Evolutionary conservation across 2,113 vertebrate genomes (phyloP).

Genomic region (Jaculus jaculus): DNA sequence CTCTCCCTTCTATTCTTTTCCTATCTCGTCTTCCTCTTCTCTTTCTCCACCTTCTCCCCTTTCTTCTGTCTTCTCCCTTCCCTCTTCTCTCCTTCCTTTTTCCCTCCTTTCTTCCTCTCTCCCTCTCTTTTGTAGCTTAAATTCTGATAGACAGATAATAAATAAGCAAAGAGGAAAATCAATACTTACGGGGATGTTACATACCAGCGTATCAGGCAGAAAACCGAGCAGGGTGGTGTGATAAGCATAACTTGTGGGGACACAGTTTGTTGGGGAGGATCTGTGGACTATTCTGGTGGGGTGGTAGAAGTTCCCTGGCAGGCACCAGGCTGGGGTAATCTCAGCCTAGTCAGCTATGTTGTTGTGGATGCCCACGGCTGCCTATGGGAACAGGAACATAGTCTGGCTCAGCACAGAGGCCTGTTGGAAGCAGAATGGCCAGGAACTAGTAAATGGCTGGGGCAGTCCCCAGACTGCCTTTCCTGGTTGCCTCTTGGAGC

Average conservation of each 20-base stretch:
- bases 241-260: accelerated
- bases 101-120: too few relatives aligned
- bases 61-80: too few relatives aligned
- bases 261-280: neutral
- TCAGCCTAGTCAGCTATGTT: too few relatives aligned
- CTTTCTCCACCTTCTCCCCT: too few relatives aligned
- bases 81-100: too few relatives aligned
- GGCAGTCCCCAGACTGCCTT: neutral
- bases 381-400: too few relatives aligned
- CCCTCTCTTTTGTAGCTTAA: neutral
- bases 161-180: neutral
- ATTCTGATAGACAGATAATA: neutral
- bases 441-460: neutral
- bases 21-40: too few relatives aligned
- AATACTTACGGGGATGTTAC: neutral
- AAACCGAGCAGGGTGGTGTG: neutral
- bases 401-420: neutral
- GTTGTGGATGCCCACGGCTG: neutral
- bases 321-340: neutral
- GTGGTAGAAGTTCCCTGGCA: neutral
- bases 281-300: neutral
- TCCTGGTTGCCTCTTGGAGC: neutral
- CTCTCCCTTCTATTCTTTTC: too few relatives aligned
- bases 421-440: accelerated
- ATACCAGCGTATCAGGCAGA: neutral